Base-by-base conservation (phyloP, 2,888 invertebrate species). In the Creontiades dilutus region DNA sequence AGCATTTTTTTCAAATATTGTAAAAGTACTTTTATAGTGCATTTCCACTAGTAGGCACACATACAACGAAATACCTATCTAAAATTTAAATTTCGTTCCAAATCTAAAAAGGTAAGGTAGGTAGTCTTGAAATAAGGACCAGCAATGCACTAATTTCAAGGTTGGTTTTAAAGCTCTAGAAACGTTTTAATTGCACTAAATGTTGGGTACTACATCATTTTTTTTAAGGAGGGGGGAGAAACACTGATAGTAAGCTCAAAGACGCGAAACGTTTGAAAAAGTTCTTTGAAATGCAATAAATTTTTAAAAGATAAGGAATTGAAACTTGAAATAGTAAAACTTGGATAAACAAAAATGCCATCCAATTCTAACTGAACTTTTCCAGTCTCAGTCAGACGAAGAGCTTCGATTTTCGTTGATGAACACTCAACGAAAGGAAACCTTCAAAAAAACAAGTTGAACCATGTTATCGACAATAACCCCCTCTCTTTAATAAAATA, bases 21-120 rank as follows among this genome's bases (percentile, higher is more conserved):
- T 68, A 68, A 68, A 61, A 61, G 61, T 19, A 16, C n/a, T 61
- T n/a, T 61, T n/a, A 14, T 46, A 27, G 82, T 82, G 82, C 82
- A 82, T 82, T 85, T 23, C 61, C 57, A 61, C 85, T 57, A 85
- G 46, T 55, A 85, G 85, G 57, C 85, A 85, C 85, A 85, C 85
- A 57, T 28, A 82, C 85, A 85, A 85, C 61, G 28, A 28, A 46
- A 78, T 68, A 68, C 23, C 68, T 68, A 68, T 68, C 68, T 68
- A 68, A 68, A 68, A 68, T 68, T 68, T 19, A 68, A 68, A 68
- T 68, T 68, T 68, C 23, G 68, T 68, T 68, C 23, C 68, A 68
- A 68, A 68, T 68, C 68, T 68, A 68, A 68, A 68, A n/a, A 37
- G 19, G 16, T 19, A 16, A 76, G 37, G 37, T 78, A 46, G 78